These are phyloP conservation scores for Drosophila kanekoi DNA, from an alignment of 2,888 invertebrate species.

Conservation along the genomic window DNA sequence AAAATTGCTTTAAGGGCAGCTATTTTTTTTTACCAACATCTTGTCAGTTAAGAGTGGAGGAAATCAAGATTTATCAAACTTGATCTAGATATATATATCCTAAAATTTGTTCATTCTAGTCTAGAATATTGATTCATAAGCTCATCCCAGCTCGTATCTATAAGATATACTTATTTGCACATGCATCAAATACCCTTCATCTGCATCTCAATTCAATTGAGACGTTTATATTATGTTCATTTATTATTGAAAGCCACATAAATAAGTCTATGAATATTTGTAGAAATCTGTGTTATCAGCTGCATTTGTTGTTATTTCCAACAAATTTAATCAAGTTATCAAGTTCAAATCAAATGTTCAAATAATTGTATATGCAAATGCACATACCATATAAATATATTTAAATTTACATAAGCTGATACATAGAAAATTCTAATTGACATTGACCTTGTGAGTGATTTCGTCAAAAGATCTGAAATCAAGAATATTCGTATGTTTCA, in stretches of 20 bases:
- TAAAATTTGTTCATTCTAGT: no score
- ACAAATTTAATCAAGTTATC: neutral
- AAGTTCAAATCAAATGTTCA: constrained; percentile 1
- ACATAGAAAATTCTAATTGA: constrained; percentile 26
- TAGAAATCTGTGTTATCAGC: constrained; percentile 9
- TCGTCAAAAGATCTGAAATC: constrained; percentile 19
- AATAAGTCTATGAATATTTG: neutral
- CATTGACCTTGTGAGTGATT: constrained; percentile 54
- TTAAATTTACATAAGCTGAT: neutral
- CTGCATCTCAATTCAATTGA: no score
- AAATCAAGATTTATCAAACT: no score
- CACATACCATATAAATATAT: neutral
- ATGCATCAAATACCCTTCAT: no score
- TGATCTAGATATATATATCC: no score
- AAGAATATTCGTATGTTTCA: neutral
- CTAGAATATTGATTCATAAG: no score
- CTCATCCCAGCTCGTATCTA: no score
- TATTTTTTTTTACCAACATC: no score
- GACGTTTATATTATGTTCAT: neutral
- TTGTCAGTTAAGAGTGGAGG: no score
- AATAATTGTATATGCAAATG: neutral
- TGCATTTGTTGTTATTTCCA: neutral
- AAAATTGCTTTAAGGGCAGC: no score
- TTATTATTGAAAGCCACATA: neutral
- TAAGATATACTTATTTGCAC: no score